phyloP scores from a whole-genome alignment of 2,797 vertebrate genomes.

The Myotis daubentonii region DNA sequence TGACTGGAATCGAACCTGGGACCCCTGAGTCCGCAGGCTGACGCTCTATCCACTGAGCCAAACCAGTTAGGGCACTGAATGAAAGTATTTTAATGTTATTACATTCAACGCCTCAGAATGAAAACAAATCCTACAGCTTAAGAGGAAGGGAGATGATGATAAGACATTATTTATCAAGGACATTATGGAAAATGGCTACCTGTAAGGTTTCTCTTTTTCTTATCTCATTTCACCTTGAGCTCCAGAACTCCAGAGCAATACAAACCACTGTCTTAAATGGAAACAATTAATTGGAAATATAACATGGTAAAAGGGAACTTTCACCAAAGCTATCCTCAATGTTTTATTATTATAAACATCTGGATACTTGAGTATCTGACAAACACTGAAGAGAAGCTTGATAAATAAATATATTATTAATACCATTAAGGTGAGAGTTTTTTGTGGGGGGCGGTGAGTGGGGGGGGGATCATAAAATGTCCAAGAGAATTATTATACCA shows the following conservation, averaged over 20 bases:
- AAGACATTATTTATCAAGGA: not conserved
- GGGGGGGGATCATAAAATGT: constrained; percentile 42
- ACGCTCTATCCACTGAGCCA: too few relatives aligned
- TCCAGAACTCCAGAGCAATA: not conserved
- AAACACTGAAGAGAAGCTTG: constrained; percentile 18
- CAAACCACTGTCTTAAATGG: constrained; percentile 28
- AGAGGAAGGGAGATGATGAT: not conserved
- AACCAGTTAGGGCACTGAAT: not conserved
- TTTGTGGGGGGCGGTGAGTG: not conserved
- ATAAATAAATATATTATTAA: constrained; percentile 27
- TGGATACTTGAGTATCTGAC: not conserved
- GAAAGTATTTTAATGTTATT: constrained; percentile 52
- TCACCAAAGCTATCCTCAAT: constrained; percentile 3
- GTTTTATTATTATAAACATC: constrained; percentile 49
- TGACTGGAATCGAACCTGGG: too few relatives aligned
- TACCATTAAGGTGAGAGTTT: not conserved
- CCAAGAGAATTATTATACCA: constrained; percentile 4
- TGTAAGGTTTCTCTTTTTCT: not conserved
- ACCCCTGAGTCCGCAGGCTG: too few relatives aligned
- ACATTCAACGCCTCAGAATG: not conserved
- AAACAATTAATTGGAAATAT: constrained; percentile 46
- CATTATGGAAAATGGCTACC: not conserved
- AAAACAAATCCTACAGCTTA: constrained; percentile 5
- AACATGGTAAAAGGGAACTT: not conserved
- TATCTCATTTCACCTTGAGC: not conserved